Evolutionary conservation across 2,888 invertebrate genomes (phyloP), one percentile per base, ranked within the genome.

Genomic region (Anaspis maculata): DNA sequence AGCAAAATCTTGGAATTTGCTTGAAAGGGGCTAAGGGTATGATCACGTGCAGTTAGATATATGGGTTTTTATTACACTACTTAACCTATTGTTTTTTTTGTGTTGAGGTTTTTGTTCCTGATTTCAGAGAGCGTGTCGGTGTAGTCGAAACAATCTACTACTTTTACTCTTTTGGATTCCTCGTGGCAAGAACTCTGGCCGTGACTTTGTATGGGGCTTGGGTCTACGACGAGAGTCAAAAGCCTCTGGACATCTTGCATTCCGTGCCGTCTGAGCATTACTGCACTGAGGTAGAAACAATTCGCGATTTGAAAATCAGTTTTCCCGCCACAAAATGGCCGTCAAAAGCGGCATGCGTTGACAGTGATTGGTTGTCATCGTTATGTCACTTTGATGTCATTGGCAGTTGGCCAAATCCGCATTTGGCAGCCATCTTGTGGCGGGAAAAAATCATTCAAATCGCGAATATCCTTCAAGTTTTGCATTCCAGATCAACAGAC

Each of bases 141-240:
- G 62, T 71, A 34, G 68, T 76, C 45, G 71, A 75, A 29, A 71
- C 73, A 0, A 47, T 71, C 2, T 82, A 82, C 56, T 79, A 78
- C 46, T 64, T 77, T 27, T 78, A 73, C 52, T 83, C 82, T 0
- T 72, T 82, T 39, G 72, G 75, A 7, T 81, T 74, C 50, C 60
- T 82, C 14, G 65, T 81, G 27, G 61, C 69, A 3, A 66, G 81
- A 29, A 76, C 79, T 0, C 61, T 76, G 1, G 72, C 75, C 0
- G 59, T 63, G 7, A 52, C 57, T 1, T 44, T 62, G 32, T 61
- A 58, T 41, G 61, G 56, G 9, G 59, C 62, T 6, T 57, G 57
- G 52, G 49, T 63, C 11, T 53, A 62, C 31, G 61, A 62, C 37
- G 60, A 59, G 42, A 67, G 67, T 36, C 57, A 54, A 42, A 59